Evolutionary conservation across 2,797 vertebrate species (phyloP).

Genomic region (Sebastes miniatus): DNA sequence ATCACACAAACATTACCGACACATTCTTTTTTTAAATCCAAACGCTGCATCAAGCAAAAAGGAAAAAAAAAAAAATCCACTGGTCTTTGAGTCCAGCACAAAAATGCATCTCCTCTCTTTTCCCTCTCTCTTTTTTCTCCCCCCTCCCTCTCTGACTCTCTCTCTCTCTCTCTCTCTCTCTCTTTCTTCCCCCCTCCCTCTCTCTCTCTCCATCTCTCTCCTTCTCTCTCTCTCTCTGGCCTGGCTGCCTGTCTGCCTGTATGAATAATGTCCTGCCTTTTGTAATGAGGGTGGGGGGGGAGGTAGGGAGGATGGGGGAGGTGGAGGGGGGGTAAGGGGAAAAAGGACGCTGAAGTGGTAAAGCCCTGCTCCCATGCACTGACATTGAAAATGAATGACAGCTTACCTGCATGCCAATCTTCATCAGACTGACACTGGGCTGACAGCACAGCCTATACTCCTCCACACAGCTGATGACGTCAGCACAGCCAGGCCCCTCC

Average conservation of each 20-base stretch:
- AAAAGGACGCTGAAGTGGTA: conserved; percentile 82
- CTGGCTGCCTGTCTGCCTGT: conserved; percentile 86
- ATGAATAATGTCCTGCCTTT: conserved; percentile 94
- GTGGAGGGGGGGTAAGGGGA: conserved; percentile 76
- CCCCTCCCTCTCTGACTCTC: conserved; percentile 31
- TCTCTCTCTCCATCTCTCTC: conserved; percentile 37
- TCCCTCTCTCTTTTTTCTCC: conserved; percentile 74
- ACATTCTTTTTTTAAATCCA: conserved; percentile 59
- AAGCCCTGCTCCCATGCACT: conserved; percentile 84
- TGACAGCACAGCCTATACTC: conserved; percentile 98
- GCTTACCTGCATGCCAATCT: conserved; percentile 99
- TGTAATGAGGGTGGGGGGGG: conserved; percentile 79
- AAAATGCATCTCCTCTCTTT: conserved; percentile 78
- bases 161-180: conserved; percentile 14
- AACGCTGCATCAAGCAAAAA: conserved; percentile 62
- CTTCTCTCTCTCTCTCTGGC: conserved; percentile 71
- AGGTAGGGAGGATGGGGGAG: conserved; percentile 65
- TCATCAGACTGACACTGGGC: conserved; percentile 99
- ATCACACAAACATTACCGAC: conserved; percentile 52
- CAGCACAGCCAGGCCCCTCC: conserved; percentile 80
- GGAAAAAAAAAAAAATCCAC: conserved; percentile 61
- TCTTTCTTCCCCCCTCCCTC: conserved; percentile 15
- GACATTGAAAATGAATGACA: conserved; percentile 99
- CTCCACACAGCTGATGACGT: conserved; percentile 87
- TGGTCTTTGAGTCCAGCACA: conserved; percentile 73